Base-by-base conservation (phyloP, 2,113 vertebrate species). In the Papio anubis region DNA sequence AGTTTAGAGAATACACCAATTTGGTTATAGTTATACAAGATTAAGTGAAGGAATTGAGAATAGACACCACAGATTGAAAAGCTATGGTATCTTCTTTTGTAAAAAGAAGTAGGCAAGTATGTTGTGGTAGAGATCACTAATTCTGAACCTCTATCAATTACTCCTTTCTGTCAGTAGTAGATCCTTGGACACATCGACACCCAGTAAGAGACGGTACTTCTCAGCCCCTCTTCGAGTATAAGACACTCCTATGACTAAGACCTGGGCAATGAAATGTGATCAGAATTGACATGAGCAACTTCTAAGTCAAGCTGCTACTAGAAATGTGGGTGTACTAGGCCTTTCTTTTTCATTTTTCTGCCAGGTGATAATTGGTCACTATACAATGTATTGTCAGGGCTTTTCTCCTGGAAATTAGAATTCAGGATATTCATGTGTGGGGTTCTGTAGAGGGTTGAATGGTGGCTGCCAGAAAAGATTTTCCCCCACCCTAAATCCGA, bases 171-270 rank as follows among this genome's bases (percentile, higher is more conserved):
- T 85, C 25, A 59, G 1, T 2, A 66, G 10, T 32, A 55, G 27
- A 27, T 1, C 20, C 5, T 4, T 16, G 61, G 50, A 2, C 0
- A 59, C 21, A 35, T 11, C 7, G 23, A 57, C 6, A 35, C 1
- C 57, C 17, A n/a, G 21, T 11, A 9, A 68, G 2, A 18, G 8
- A n/a, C n/a, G 38, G 0, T 66, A 5, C 68, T 72, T 68, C 18
- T 32, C 32, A 61, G 9, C 9, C 3, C 55, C 10, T 13, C 2
- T 83, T 45, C 25, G 18, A 48, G 35, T 40, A 13, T 11, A 6
- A 84, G 25, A 48, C 27, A 23, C 13, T 59, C 40, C 4, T 3
- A 52, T 40, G 6, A 48, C 27, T 80, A 87, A 76, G n/a, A 80
- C 38, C 64, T 40, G 20, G 23, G 18, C 66, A 91, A 68, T 27